Conservation (phyloP, 2,113 vertebrate species). For the Rhynchomys soricoides region DNA sequence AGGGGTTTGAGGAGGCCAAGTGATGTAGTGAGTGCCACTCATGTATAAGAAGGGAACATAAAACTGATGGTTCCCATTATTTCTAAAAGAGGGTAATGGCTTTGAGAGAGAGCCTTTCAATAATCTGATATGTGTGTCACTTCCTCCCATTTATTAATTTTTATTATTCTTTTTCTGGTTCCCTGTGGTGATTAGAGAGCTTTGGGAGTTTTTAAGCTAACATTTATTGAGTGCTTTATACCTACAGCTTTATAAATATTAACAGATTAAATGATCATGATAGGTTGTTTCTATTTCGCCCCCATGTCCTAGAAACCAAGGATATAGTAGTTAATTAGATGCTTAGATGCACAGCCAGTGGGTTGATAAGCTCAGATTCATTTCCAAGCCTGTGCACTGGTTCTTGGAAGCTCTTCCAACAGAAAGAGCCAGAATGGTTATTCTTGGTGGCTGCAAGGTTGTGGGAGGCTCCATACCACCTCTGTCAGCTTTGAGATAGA, state of each 20-base stretch:
- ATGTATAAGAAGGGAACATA: background rate
- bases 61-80: constrained; percentile 45
- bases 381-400: background rate
- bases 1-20: background rate
- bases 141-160: constrained; percentile 27
- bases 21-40: background rate
- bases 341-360: background rate
- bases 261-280: constrained; percentile 6
- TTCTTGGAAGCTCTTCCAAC: background rate
- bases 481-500: background rate
- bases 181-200: constrained; percentile 30
- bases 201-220: constrained; percentile 45
- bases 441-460: background rate
- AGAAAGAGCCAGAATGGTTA: background rate
- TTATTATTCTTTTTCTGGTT: constrained; percentile 43
- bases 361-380: background rate
- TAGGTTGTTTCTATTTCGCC: background rate
- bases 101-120: constrained; percentile 12
- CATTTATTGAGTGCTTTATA: constrained; percentile 22
- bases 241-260: constrained; percentile 49
- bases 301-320: constrained; percentile 29
- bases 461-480: background rate
- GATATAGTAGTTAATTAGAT: constrained; percentile 3
- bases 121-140: background rate
- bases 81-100: background rate